These are phyloP conservation scores for Coregonus ussuriensis DNA, from an alignment of 2,797 vertebrate species.

Conservation along the genomic window DNA sequence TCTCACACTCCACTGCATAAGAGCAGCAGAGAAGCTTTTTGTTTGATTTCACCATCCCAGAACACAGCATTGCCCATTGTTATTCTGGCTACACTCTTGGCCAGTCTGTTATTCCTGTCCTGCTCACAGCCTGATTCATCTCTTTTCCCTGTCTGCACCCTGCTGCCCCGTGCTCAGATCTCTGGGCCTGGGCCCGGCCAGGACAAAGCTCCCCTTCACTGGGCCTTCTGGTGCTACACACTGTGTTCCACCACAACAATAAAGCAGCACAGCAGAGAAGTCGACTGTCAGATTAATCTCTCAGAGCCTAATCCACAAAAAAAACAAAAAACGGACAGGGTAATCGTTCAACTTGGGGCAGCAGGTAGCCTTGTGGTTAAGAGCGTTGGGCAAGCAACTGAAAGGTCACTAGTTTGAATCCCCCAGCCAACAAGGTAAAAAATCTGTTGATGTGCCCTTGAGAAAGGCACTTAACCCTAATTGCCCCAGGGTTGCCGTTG, in stretches of 20 bases:
- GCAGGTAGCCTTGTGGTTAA: no score
- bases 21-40: not conserved
- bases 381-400: no score
- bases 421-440: no score
- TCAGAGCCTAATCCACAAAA: slow-evolving; percentile 46
- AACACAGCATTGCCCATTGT: slow-evolving; percentile 14
- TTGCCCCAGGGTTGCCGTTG: no score
- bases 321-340: slow-evolving; percentile 21
- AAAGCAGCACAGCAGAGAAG: slow-evolving; percentile 49
- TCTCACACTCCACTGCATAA: not conserved
- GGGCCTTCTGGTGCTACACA: slow-evolving; percentile 63
- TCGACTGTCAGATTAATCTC: slow-evolving; percentile 62
- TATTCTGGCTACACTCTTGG: slow-evolving; percentile 24
- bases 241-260: slow-evolving; percentile 53
- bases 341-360: slow-evolving; percentile 49
- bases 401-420: no score
- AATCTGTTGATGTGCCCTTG: no score
- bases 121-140: slow-evolving; percentile 19
- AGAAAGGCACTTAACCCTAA: no score
- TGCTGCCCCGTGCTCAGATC: slow-evolving; percentile 50
- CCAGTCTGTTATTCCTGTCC: slow-evolving; percentile 26
- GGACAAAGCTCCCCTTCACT: slow-evolving; percentile 75
- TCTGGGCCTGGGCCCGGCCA: slow-evolving; percentile 50
- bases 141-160: slow-evolving; percentile 58
- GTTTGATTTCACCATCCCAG: not conserved